Conservation (phyloP, 2,113 vertebrate genomes). For the Fregata magnificens region DNA sequence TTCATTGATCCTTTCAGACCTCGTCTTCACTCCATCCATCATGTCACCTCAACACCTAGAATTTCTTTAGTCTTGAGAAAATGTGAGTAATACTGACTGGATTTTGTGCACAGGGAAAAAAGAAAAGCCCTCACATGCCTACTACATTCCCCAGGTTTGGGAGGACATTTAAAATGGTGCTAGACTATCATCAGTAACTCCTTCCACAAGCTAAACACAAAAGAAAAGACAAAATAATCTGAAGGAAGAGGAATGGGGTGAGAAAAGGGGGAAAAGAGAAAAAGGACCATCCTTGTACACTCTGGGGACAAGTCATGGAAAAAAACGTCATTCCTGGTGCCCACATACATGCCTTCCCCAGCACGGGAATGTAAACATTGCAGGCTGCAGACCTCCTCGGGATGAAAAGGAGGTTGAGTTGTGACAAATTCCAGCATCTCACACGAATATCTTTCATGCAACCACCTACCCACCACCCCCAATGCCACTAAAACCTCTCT, state of each 20-base stretch:
- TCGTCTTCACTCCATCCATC: neutral
- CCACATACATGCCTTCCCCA: neutral
- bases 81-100: neutral
- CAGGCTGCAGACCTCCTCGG: neutral
- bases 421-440: neutral
- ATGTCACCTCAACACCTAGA: neutral
- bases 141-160: neutral
- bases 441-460: fast-evolving
- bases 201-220: neutral
- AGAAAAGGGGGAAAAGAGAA: neutral
- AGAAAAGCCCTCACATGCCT: neutral
- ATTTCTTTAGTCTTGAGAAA: neutral
- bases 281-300: neutral
- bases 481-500: neutral
- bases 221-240: neutral
- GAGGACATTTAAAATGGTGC: neutral
- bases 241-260: neutral
- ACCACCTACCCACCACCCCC: neutral
- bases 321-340: neutral
- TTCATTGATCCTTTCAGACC: neutral
- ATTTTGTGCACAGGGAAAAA: neutral
- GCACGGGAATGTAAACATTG: neutral
- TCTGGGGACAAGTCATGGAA: neutral
- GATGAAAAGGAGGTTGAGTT: neutral
- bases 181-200: neutral